Evolutionary conservation across 2,113 vertebrate species (phyloP).

Genomic region (Cyanocitta stelleri): DNA sequence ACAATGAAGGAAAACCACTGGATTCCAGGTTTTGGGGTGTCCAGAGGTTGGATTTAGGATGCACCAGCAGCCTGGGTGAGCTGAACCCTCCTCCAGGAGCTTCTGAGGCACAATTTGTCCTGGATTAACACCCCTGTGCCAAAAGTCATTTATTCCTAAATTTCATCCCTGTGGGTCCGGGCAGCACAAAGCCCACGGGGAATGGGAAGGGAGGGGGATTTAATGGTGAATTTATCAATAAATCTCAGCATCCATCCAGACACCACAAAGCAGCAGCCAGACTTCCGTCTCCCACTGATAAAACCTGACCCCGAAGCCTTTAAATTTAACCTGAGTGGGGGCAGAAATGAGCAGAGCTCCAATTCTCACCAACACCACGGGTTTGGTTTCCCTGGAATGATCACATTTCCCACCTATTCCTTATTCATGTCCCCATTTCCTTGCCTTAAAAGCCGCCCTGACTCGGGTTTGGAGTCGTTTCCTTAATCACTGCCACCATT

Average conservation of each 20-base stretch:
- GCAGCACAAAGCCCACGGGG: not conserved
- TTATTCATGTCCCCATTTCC: not conserved
- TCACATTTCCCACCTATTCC: not conserved
- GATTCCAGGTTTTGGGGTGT: not conserved
- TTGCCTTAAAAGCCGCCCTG: not conserved
- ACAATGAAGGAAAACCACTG: fast-evolving
- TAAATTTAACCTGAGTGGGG: not conserved
- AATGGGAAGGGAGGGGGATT: not conserved
- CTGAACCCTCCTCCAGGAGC: not conserved
- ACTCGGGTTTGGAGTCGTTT: not conserved
- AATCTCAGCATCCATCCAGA: not conserved
- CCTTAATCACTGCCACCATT: not conserved
- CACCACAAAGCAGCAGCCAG: not conserved
- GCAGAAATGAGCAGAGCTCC: not conserved
- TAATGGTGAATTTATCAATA: not conserved
- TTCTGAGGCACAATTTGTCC: fast-evolving
- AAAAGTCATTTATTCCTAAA: fast-evolving
- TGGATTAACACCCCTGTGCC: fast-evolving
- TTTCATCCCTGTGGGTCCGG: not conserved
- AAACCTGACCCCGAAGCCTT: not conserved
- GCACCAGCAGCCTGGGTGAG: fast-evolving
- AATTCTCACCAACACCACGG: not conserved
- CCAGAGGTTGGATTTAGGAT: not conserved
- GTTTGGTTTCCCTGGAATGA: not conserved
- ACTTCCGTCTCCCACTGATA: not conserved